phyloP scores from a whole-genome alignment of 2,113 vertebrate genomes.

The Erythrolamprus reginae region DNA sequence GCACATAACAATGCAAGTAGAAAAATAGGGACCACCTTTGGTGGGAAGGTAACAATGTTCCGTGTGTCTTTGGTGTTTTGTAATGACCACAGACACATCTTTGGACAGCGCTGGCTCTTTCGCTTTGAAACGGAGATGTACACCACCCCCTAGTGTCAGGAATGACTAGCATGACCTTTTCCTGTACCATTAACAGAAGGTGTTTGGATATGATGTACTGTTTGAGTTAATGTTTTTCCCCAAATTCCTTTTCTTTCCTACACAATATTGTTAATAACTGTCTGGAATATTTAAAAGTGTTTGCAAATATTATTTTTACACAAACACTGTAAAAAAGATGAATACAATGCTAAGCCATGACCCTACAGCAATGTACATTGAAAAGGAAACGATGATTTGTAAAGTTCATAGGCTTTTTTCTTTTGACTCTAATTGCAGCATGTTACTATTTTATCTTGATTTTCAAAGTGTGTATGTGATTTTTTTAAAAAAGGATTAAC shows the following conservation, averaged over 20 bases:
- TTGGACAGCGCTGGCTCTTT: no score
- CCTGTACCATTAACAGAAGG: not conserved
- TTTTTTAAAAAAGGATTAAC: not conserved
- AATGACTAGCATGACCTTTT: no score
- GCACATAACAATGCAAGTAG: no score
- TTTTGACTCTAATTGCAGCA: not conserved
- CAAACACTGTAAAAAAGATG: not conserved
- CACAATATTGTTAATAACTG: not conserved
- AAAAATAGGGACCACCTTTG: no score
- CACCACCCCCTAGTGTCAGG: no score
- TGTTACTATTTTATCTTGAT: not conserved
- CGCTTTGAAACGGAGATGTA: no score
- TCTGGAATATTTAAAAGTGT: not conserved
- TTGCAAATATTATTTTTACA: not conserved
- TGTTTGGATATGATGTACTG: not conserved
- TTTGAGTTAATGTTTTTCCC: not conserved
- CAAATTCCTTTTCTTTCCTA: not conserved
- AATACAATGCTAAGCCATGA: not conserved
- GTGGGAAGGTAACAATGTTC: no score
- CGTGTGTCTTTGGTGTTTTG: no score
- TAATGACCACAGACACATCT: no score
- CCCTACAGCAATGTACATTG: not conserved
- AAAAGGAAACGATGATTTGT: not conserved
- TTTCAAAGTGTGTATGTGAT: not conserved
- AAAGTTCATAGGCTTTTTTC: not conserved